Base-by-base conservation (phyloP, 2,113 vertebrate species). In the Oryzias curvinotus region DNA sequence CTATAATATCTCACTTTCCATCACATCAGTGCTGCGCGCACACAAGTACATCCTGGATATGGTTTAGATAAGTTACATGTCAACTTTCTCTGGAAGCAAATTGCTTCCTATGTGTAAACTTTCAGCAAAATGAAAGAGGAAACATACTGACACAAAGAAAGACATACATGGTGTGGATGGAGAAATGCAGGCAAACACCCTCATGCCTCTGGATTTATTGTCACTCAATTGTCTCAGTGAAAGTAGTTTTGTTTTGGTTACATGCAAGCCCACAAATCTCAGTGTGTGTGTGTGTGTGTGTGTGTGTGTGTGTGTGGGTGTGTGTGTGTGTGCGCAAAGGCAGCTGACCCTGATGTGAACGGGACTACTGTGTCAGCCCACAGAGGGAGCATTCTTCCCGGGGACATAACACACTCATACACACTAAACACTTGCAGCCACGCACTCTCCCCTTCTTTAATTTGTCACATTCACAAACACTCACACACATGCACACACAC, bases 281-380 rank as follows among this genome's bases (percentile, higher is more conserved):
- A 55, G 68, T 50, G 59, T 28, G 18, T 64, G 41, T 52, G 66
- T 53, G 57, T 52, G 64, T 52, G 50, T 60, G 63, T 60, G 55
- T 50, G 52, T 67, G 62, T 56, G 71, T 61, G 46, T 49, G 69
- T 45, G 25, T 28, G n/a, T n/a, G n/a, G n/a, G n/a, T n/a, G n/a
- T n/a, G n/a, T n/a, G n/a, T n/a, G 30, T 54, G 49, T 45, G 58
- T 66, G 69, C 56, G 57, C 46, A 46, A 41, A 73, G 56, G 84
- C 87, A 90, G 88, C 87, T 88, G 85, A 89, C 83, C 87, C 73
- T 78, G 67, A 66, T 70, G 79, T 85, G 78, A 88, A 89, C 73
- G 85, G 81, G 68, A 43, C 73, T 75, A 83, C 84, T 88, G 78
- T 90, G 71, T 80, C 23, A 65, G 30, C 70, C 80, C 75, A 90